Base-by-base conservation (phyloP, 2,113 vertebrate species). In the Anoura caudifer region DNA sequence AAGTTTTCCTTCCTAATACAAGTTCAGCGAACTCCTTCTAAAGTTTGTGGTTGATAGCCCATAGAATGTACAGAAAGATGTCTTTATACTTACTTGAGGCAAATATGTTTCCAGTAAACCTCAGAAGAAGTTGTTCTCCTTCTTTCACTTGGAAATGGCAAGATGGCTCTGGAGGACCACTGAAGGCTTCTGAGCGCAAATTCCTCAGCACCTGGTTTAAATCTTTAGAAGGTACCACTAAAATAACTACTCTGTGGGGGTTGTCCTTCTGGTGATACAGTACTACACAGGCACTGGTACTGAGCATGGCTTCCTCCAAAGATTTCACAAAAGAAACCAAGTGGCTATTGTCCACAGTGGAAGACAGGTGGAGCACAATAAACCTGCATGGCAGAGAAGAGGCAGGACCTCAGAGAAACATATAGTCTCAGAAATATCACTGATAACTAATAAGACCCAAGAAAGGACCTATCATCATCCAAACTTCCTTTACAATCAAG, bases 21-120 rank as follows among this genome's bases (percentile, higher is more conserved):
- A 77, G 12, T 88, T 76, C 56, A 28, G 31, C 1, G 1, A 82
- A 41, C 26, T 75, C 24, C 22, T 81, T 61, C 28, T 33, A 14
- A 95, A 73, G 31, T 33, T 19, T 70, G n/a, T 65, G 43, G 16
- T 19, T 80, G 17, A 56, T 52, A 87, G 75, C 50, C 20, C 20
- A 20, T 6, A 88, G n/a, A 13, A 38, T 31, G 26, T 12, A 43
- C 43, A 12, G 94, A 80, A 88, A 69, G 50, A 84, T 54, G 69
- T 75, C 50, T 63, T 92, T 63, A 31, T 80, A 97, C 97, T 97
- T 98, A 99, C 99, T 99, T 97, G 98, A 98, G 77, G 98, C 98
- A 95, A 98, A 98, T 97, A 99, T 99, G 96, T 99, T 99, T 96
- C 99, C 99, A 43, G 91, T 98, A 98, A 99, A 99, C 28, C 73